Base-by-base conservation (phyloP, 2,888 invertebrate species). In the Pyrochroa serraticornis region DNA sequence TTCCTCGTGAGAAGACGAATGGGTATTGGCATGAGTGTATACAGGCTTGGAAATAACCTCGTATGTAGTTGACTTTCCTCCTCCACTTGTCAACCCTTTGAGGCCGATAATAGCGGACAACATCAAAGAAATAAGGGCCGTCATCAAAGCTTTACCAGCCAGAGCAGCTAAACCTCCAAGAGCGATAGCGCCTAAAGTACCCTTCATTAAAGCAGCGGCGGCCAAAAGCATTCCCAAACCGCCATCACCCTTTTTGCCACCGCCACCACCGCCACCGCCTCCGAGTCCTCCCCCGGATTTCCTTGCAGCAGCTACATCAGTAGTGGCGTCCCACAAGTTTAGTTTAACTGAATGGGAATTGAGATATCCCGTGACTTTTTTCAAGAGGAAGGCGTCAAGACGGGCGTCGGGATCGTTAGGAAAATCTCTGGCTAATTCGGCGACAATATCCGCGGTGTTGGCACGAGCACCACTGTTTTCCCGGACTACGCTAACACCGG, bases 121-220 rank as follows among this genome's bases (percentile, higher is more conserved):
- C 63, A 91, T 84, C 0, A 92, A 80, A 0, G 92, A 90, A 84
- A 92, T 87, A 56, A 92, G 75, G 0, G 88, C 90, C 0, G 91
- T 89, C 87, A 91, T 88, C 10, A 92, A 75, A 0, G 92, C 92
- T 75, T 92, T 92, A n/a, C 91, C 91, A 6, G 92, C 91, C 22
- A 92, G 79, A 48, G 90, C 79, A 0, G 91, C 91, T 5, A 92
- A 77, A 0, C 85, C 90, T 6, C 89, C 90, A 47, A 91, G 78
- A 7, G 87, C 91, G 22, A 91, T 72, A 0, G 91, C 87, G 76
- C 89, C 84, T 1, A 91, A 74, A 1, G 90, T 90, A 62, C 90
- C 89, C 82, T 83, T 83, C 79, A 83, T 82, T 82, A 84, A 82
- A 71, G 83, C 76, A n/a, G 79, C 76, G 6, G 80, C 82, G 0